A percentile compares a stretch with the other conserved stretches of the same genome.
These are phyloP conservation scores for Zaprionus camerounensis DNA, from an alignment of 1,140 invertebrate genomes.

Conservation along the genomic window DNA sequence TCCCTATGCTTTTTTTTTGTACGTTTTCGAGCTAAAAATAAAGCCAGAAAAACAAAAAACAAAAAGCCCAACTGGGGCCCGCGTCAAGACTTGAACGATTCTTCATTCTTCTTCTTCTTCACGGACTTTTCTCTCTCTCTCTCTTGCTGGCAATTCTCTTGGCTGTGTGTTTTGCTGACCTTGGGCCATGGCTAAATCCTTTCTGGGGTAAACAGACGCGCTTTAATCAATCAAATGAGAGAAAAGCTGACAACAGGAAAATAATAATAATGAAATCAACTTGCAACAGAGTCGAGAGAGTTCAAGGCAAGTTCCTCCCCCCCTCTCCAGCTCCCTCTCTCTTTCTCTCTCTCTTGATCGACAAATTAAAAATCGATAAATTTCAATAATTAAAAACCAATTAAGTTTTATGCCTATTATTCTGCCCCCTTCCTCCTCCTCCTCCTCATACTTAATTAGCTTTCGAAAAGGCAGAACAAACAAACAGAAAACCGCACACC, in stretches of 20 bases:
- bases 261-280: not conserved
- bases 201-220: not conserved
- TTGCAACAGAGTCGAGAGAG: slow-evolving; percentile 1
- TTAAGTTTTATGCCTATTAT: slow-evolving; percentile 49
- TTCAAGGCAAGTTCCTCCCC: slow-evolving; percentile 45
- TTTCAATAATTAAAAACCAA: slow-evolving; percentile 71
- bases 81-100: not conserved
- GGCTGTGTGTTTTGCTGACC: slow-evolving; percentile 13
- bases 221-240: slow-evolving; percentile 6
- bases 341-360: not conserved
- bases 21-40: slow-evolving; percentile 40
- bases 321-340: not conserved
- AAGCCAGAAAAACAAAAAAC: not conserved
- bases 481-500: not conserved
- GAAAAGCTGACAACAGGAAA: slow-evolving; percentile 12
- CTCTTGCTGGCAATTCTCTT: not conserved
- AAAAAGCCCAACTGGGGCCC: slow-evolving; percentile 27
- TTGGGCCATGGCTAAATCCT: slow-evolving; percentile 10
- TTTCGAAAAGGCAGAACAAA: slow-evolving; percentile 34
- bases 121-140: not conserved
- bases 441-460: slow-evolving; percentile 53
- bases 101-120: not conserved
- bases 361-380: slow-evolving; percentile 69
- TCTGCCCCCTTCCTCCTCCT: slow-evolving; percentile 23
- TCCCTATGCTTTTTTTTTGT: slow-evolving; percentile 21